A percentile compares a stretch with the other conserved stretches of the same genome.
phyloP scores from a whole-genome alignment of 2,113 vertebrate genomes.

The Dasypus novemcinctus region DNA sequence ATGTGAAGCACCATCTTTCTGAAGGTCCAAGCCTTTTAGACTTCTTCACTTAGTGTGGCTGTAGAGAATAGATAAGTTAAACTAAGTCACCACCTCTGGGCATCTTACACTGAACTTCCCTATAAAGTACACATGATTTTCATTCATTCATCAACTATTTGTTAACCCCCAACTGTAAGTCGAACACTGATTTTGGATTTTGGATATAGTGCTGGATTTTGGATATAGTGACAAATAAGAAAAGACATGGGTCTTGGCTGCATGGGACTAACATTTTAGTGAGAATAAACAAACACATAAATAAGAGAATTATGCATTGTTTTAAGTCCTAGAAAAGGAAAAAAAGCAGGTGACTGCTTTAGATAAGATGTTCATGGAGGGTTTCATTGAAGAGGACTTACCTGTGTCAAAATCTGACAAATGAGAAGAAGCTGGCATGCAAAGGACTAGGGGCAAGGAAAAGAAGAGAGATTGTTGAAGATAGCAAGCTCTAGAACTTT shows the following conservation, averaged over 20 bases:
- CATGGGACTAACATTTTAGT: neutral
- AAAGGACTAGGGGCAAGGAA: neutral
- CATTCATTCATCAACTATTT: neutral
- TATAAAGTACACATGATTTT: fast-evolving
- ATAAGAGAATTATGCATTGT: neutral
- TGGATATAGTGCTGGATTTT: neutral
- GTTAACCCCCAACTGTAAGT: neutral
- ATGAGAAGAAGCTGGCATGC: neutral
- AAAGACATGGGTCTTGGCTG: neutral
- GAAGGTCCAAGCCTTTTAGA: neutral
- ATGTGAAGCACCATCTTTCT: fast-evolving
- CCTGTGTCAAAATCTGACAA: neutral
- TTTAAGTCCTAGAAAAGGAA: neutral
- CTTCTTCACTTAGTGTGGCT: neutral
- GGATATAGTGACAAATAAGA: neutral
- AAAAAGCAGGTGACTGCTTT: neutral
- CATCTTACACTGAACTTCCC: neutral
- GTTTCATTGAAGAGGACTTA: neutral
- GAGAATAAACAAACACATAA: neutral
- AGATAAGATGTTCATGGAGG: neutral
- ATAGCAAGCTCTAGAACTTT: neutral
- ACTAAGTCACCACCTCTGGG: neutral
- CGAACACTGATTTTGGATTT: neutral
- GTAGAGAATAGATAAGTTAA: neutral
- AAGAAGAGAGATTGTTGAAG: fast-evolving